Base-by-base conservation (phyloP, 2,113 vertebrate species). In the Maccullochella peelii region DNA sequence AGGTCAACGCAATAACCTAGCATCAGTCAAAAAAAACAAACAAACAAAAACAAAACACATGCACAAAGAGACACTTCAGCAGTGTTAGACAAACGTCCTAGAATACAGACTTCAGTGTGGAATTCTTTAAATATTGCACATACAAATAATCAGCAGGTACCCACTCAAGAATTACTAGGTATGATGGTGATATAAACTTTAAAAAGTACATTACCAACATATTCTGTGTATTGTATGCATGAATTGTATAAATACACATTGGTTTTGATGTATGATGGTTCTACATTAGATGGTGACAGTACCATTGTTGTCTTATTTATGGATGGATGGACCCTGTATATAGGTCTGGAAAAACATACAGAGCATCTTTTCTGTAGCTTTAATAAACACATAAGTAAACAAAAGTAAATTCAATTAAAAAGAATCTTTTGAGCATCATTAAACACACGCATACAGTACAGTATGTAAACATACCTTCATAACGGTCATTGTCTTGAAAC, bases 1-100 rank as follows among this genome's bases (percentile, higher is more conserved):
- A 99, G 93, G 84, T 99, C 98, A 84, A 99, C 98, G 83, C 98
- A 99, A 88, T 99, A 99, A 82, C 98, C 98, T 99, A 95, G 82
- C 95, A 97, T 58, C 95, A 30, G 94, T 71, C 55, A 69, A 50
- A 61, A 52, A 8, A 66, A 23, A 61, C 0, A 77, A 57, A 61
- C 2, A 21, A 7, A 57, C 1, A 10, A 5, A 5, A 33, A 40
- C 33, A 63, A 47, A 58, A 62, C 5, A 82, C 5, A 67, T 18
- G 20, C 23, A 74, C 40, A 62, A 42, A 55, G 10, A 25, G 44
- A 77, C 33, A 70, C 21, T 42, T 75, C 16, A 59, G 61, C n/a
- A 27, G 23, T 21, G 61, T 23, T 21, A 21, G 61, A 69, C 12
- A 55, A 71, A 20, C 23, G 12, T 23, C 67, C 49, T 14, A n/a